These are phyloP conservation scores for Ancistrus triradiatus DNA, from an alignment of 2,113 vertebrate genomes.

Conservation along the genomic window DNA sequence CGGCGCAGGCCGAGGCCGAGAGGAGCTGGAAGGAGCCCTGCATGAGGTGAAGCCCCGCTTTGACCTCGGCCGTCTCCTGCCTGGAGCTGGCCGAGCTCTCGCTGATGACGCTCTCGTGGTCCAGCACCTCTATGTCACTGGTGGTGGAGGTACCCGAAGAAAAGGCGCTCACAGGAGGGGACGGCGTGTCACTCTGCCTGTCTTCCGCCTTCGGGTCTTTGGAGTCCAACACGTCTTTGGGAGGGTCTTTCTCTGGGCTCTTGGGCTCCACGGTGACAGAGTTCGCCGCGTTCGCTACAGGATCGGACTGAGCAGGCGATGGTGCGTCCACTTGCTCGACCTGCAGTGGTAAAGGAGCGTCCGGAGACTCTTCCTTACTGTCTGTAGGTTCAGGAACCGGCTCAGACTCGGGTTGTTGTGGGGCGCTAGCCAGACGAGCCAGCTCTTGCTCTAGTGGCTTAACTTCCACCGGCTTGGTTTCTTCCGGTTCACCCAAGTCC, in stretches of 20 bases:
- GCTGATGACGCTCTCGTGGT: conserved; percentile 95
- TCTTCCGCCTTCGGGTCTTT: conserved; percentile 90
- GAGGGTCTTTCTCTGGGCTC: conserved; percentile 53
- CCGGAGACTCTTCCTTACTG: background rate
- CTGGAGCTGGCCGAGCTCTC: conserved; percentile 96
- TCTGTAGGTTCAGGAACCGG: conserved; percentile 23
- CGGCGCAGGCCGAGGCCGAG: conserved; percentile 84
- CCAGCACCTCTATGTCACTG: conserved; percentile 96
- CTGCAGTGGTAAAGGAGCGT: background rate
- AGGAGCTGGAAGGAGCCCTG: conserved; percentile 96
- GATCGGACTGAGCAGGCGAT: conserved; percentile 25
- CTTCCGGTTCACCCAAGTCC: conserved; percentile 40
- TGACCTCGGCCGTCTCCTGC: conserved; percentile 85
- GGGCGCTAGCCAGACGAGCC: too few relatives aligned
- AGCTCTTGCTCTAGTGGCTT: conserved; percentile 38
- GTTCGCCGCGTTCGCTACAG: conserved; percentile 34
- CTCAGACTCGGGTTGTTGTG: conserved; percentile 45
- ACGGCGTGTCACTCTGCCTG: conserved; percentile 92
- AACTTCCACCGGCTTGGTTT: conserved; percentile 32
- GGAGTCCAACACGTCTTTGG: conserved; percentile 75
- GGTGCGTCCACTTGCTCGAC: background rate
- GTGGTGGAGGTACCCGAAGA: conserved; percentile 98
- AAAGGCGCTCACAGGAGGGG: conserved; percentile 91
- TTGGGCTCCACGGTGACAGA: conserved; percentile 31
- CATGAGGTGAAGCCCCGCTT: conserved; percentile 89